These are phyloP conservation scores for Pristiophorus japonicus DNA, from an alignment of 2,113 vertebrate species.

Conservation along the genomic window DNA sequence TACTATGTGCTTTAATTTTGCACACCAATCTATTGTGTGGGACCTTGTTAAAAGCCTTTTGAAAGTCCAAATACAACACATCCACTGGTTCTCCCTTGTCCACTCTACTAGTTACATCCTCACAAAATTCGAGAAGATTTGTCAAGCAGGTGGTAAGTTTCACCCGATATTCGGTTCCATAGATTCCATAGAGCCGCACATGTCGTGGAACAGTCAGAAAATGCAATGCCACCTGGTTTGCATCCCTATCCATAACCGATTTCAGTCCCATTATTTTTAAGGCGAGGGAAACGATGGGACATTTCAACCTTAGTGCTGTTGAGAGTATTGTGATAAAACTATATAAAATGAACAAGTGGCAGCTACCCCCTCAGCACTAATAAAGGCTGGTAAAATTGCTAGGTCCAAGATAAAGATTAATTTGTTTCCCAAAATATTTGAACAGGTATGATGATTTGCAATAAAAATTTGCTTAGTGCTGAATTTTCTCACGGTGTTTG, in stretches of 20 bases:
- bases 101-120: too few relatives aligned
- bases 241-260: too few relatives aligned
- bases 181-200: neutral
- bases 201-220: neutral
- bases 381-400: neutral
- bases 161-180: too few relatives aligned
- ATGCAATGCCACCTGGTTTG: neutral
- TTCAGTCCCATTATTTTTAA: neutral
- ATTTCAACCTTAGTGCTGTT: neutral
- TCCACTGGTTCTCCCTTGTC: too few relatives aligned
- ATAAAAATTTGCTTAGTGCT: neutral
- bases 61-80: too few relatives aligned
- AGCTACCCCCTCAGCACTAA: neutral
- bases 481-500: neutral
- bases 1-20: too few relatives aligned
- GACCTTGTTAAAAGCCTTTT: too few relatives aligned
- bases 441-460: neutral
- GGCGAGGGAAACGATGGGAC: too few relatives aligned
- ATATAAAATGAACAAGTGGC: neutral
- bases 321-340: neutral
- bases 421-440: neutral
- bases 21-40: too few relatives aligned
- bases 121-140: too few relatives aligned
- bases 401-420: neutral
- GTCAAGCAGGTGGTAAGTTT: too few relatives aligned